Percentiles rank a stretch among this genome's conserved stretches.
Conservation (phyloP, 2,113 vertebrate genomes). For the Gallinago undulata region DNA sequence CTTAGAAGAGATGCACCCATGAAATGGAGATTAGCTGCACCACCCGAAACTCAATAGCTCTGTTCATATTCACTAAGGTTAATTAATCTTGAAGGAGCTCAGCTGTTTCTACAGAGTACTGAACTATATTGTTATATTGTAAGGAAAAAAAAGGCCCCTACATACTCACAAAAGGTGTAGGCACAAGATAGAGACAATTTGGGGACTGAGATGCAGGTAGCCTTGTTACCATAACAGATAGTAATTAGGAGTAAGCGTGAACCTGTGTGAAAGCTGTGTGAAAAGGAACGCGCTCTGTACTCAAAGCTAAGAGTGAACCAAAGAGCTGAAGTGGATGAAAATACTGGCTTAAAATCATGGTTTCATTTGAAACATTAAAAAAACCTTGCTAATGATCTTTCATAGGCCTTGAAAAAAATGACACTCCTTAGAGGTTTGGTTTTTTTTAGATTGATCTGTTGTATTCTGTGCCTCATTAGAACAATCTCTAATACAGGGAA, state of each 20-base stretch:
- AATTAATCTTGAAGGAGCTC: slow-evolving; percentile 29
- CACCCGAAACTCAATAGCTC: background rate
- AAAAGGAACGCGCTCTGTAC: background rate
- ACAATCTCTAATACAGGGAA: background rate
- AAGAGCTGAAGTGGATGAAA: background rate
- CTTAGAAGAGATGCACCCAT: background rate
- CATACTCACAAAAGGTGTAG: background rate
- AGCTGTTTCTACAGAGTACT: background rate
- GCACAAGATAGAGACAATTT: background rate
- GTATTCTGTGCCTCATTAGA: background rate
- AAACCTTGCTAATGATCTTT: background rate
- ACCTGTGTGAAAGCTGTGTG: background rate
- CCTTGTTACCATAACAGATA: background rate
- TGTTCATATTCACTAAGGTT: slow-evolving; percentile 8
- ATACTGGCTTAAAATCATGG: background rate
- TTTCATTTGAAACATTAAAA: background rate
- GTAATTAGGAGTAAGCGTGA: background rate
- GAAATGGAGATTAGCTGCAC: slow-evolving; percentile 3
- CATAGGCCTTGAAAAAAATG: background rate
- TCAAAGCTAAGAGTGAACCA: background rate
- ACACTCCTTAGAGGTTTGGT: background rate
- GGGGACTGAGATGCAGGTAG: background rate
- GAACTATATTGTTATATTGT: background rate
- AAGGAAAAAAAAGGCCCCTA: background rate
- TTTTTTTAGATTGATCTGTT: background rate